phyloP scores from a whole-genome alignment of 64 coral and sea anemone genomes.

The Stylophora pistillata region DNA sequence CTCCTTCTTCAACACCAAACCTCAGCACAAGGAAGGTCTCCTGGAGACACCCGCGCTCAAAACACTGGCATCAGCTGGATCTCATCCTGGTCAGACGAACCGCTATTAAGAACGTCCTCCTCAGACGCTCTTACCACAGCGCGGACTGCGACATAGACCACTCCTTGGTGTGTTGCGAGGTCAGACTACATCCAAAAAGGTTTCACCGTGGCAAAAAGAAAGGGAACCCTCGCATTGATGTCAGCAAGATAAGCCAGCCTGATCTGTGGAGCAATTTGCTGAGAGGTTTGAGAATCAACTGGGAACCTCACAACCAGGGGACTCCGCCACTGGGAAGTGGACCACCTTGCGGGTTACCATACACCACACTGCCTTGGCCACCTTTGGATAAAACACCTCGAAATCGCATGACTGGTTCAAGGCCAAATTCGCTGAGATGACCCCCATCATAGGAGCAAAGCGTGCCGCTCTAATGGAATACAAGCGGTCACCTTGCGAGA shows the following conservation, averaged over 20 bases:
- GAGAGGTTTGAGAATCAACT: neutral
- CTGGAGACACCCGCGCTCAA: neutral
- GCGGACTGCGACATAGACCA: slow-evolving; percentile 65
- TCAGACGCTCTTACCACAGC: slow-evolving; percentile 34
- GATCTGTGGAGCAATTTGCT: slow-evolving; percentile 27
- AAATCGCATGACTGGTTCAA: slow-evolving; percentile 30
- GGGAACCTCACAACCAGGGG: neutral
- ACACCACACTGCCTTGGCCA: slow-evolving; percentile 8
- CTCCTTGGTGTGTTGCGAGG: slow-evolving; percentile 47
- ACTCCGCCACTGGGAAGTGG: neutral
- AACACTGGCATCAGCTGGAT: slow-evolving; percentile 18
- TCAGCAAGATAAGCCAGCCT: slow-evolving; percentile 10
- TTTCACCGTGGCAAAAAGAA: slow-evolving; percentile 13
- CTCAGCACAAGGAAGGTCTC: slow-evolving; percentile 50
- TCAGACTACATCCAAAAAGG: slow-evolving; percentile 21
- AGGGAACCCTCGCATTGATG: slow-evolving; percentile 30
- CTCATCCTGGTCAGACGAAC: neutral
- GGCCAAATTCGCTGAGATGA: slow-evolving; percentile 33
- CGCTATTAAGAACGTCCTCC: slow-evolving; percentile 11
- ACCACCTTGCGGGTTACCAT: neutral
- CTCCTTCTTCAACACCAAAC: slow-evolving; percentile 36
- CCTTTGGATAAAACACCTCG: slow-evolving; percentile 29
- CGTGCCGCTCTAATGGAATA: neutral
- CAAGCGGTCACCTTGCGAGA: slow-evolving; percentile 5
- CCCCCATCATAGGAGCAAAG: slow-evolving; percentile 23